Evolutionary conservation across 2,113 vertebrate species (phyloP).

Genomic region (Orthonyx spaldingii): DNA sequence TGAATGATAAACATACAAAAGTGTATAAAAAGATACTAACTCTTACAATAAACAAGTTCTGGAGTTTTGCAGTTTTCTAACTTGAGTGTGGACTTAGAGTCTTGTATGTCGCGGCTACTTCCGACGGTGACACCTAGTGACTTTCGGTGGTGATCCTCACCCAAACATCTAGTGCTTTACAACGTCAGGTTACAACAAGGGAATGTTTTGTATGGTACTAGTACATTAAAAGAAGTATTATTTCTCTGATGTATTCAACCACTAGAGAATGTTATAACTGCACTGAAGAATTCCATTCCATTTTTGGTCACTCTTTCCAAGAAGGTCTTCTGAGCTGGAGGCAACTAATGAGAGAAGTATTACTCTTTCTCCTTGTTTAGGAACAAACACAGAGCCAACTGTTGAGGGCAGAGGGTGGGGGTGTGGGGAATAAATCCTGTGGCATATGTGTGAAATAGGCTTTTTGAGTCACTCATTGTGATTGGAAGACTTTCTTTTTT

Average conservation of each 20-base stretch:
- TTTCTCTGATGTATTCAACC: not conserved
- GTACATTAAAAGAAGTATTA: not conserved
- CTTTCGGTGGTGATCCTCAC: no score
- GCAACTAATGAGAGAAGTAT: not conserved
- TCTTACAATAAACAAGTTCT: no score
- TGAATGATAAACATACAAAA: no score
- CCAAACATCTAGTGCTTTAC: no score
- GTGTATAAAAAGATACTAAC: no score
- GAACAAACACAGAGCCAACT: not conserved
- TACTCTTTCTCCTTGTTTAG: not conserved
- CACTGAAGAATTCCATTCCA: not conserved
- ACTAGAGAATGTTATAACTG: not conserved
- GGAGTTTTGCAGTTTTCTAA: no score
- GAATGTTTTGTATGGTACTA: not conserved
- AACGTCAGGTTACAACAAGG: no score
- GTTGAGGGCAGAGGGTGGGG: rapidly evolving
- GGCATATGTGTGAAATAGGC: not conserved
- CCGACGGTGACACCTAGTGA: no score
- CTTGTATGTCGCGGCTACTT: no score
- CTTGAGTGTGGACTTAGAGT: no score
- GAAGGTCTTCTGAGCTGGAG: not conserved
- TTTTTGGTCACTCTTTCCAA: not conserved
- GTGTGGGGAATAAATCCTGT: not conserved
- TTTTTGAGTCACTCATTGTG: not conserved
- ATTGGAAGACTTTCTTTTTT: not conserved